Base-by-base conservation (phyloP, 2,888 invertebrate species). In the Zygothrica quintamaculata region DNA sequence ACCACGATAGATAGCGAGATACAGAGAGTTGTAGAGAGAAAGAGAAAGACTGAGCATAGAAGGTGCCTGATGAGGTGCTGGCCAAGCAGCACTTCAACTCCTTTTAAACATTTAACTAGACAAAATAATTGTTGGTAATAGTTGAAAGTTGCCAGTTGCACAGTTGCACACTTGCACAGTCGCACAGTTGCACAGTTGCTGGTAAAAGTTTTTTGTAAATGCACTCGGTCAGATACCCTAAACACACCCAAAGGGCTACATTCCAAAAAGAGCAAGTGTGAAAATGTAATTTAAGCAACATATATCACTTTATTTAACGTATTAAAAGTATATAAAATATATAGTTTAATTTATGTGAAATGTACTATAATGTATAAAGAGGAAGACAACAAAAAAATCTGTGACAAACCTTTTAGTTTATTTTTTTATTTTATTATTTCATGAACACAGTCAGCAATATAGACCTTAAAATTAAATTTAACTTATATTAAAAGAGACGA, bases 61-160 rank as follows among this genome's bases (percentile, higher is more conserved):
- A 34, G 37, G 22, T 37, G 70, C 29, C 47, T 55, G 58, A 47
- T 58, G 50, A 59, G 65, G 58, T 65, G 53, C 58, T 46, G 60
- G 44, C 43, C 60, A 61, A 66, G 53, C 58, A 65, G 59, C 60
- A 78, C 76, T 79, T 79, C 67, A 79, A 68, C 74, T 79, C 56
- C 77, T 61, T 61, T 52, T 53, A 39, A 69, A 74, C 70, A 74
- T 57, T 78, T 74, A 78, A 78, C 70, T 78, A 78, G 78, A 78
- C 74, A 78, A 74, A 74, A 74, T 78, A 74, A 74, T 74, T 77
- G 74, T 74, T 74, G 78, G 55, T 77, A 77, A 74, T 74, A 74
- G 77, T 74, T 77, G 77, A 50, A 77, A 67, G 47, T 64, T 62
- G 11, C 34, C 13, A 29, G 29, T 29, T 29, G 29, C 29, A n/a